Evolutionary conservation across 1,140 invertebrate species (phyloP).

Genomic region (Zeugodacus cucurbitae): DNA sequence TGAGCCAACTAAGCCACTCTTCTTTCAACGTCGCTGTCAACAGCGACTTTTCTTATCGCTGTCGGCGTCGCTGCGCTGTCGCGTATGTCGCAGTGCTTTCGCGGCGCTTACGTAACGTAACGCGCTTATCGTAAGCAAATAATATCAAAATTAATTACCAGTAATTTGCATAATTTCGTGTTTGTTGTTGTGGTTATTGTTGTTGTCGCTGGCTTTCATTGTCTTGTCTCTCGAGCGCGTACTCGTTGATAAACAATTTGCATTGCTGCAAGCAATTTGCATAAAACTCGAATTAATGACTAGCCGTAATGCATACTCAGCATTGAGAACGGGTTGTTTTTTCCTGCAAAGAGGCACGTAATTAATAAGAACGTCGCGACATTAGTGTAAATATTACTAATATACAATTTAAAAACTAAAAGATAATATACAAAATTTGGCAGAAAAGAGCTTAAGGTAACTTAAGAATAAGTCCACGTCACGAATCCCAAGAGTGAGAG

Average conservation of each 20-base stretch:
- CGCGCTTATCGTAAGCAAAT: constrained; percentile 36
- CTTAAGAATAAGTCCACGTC: too few species aligned
- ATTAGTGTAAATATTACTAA: background rate
- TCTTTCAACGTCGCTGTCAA: background rate
- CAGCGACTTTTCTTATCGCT: background rate
- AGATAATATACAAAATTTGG: background rate
- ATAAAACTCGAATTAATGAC: constrained; percentile 26
- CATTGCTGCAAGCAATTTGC: constrained; percentile 13
- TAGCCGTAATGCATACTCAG: background rate
- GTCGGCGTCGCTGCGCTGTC: background rate
- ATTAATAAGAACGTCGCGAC: background rate
- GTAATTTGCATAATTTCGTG: constrained; percentile 17
- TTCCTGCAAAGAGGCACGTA: background rate
- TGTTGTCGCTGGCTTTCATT: background rate
- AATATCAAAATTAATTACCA: constrained; percentile 38
- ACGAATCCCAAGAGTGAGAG: too few species aligned
- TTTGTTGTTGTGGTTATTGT: background rate
- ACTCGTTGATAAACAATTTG: constrained; percentile 7
- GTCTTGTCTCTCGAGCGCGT: background rate
- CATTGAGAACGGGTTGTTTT: background rate
- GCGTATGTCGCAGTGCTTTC: background rate
- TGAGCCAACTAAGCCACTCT: background rate
- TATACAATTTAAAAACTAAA: background rate
- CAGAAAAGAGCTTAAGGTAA: too few species aligned
- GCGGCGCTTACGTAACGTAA: constrained; percentile 6